These are phyloP conservation scores for Dasypus novemcinctus DNA, from an alignment of 2,113 vertebrate species.

Conservation along the genomic window DNA sequence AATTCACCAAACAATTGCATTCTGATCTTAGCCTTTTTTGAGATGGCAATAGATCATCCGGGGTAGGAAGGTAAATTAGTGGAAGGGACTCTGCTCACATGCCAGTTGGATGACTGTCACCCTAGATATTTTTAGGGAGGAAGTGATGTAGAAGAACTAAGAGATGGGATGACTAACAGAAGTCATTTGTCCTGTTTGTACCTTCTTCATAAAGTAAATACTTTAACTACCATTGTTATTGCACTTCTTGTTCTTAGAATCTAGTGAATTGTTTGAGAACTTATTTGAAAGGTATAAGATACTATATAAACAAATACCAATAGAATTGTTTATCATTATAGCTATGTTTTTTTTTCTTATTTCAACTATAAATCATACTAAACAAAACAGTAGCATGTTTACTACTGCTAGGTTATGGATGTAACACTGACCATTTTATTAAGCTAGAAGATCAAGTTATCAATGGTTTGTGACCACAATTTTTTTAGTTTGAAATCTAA, in stretches of 20 bases:
- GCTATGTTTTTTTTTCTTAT: neutral
- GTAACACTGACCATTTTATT: neutral
- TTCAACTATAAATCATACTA: neutral
- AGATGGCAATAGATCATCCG: neutral
- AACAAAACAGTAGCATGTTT: neutral
- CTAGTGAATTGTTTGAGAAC: neutral
- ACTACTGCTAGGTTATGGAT: too few relatives aligned
- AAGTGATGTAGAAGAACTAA: neutral
- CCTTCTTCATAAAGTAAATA: neutral
- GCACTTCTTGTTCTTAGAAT: neutral
- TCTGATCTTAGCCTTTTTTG: neutral
- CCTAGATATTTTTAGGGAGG: neutral
- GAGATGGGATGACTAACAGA: neutral
- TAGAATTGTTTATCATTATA: neutral
- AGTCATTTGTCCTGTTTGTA: neutral
- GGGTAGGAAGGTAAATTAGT: fast-evolving
- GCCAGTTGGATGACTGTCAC: neutral
- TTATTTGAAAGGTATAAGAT: neutral
- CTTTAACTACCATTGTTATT: neutral
- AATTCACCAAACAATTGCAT: neutral
- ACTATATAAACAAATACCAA: neutral
- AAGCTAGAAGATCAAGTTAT: neutral
- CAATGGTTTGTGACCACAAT: neutral
- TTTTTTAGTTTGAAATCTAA: neutral
- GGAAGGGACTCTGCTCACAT: neutral